Evolutionary conservation across 2,113 vertebrate genomes (phyloP), one percentile per base, ranked within the genome.

Genomic region (Notarius quadriscutis): DNA sequence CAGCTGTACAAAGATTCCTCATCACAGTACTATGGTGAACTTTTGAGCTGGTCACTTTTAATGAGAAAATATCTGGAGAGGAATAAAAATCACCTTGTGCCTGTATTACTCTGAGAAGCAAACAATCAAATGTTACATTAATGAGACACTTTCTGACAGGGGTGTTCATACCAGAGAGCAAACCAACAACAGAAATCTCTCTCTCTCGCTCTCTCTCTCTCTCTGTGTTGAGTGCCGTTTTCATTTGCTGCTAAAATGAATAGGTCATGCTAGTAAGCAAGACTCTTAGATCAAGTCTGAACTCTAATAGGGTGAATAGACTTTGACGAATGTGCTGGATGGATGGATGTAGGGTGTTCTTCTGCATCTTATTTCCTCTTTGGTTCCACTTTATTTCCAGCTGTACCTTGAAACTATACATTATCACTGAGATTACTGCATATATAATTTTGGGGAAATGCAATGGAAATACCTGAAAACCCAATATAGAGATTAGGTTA

Each of bases 1-100:
- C 60, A 65, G 53, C 86, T 72, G 78, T 72, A 89, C 80, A 81
- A 87, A 90, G 83, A 84, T 90, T 88, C 84, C 81, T 81, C 71
- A 71, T 84, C 83, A 74, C 83, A 60, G 72, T 58, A 63, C n/a
- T 78, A 51, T 11, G 5, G 77, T 63, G 75, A 65, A 69, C 74
- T 87, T 87, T 78, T 51, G 75, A 87, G 65, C 58, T 84, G 51
- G 84, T 79, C 78, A 88, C 83, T 84, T 88, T 88, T 88, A 85
- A 88, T 90, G 75, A 86, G 89, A 25, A 58, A 62, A 87, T 67
- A 18, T 87, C 79, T 82, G 65, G 74, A 71, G 30, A 51, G 5
- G 58, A 63, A 85, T 63, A 75, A 85, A 88, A 85, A 30, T 53
- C 53, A 69, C n/a, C 69, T 65, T 57, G 27, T 15, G 65, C 51